phyloP scores from a whole-genome alignment of 2,113 vertebrate genomes.

The Mus spicilegus region DNA sequence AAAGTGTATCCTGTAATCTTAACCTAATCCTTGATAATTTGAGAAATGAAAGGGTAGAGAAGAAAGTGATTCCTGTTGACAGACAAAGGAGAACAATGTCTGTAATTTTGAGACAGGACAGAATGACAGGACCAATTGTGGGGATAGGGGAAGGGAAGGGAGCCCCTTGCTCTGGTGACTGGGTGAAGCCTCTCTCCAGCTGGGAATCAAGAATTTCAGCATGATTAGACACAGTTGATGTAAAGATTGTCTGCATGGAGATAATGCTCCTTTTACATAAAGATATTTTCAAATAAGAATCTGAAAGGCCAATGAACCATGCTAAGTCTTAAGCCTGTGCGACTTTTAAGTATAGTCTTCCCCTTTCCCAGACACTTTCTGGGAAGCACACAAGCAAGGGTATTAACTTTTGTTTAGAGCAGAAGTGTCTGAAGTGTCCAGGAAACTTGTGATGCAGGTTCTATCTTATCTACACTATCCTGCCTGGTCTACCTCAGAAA shows the following conservation, averaged over 20 bases:
- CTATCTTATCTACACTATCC: background rate
- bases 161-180: background rate
- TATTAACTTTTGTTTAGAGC: background rate
- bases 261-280: background rate
- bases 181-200: background rate
- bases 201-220: background rate
- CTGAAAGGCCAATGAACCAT: background rate
- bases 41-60: constrained; percentile 59
- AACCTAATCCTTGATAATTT: constrained; percentile 81
- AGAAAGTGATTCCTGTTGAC: constrained; percentile 75
- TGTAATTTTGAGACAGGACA: background rate
- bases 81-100: constrained; percentile 63
- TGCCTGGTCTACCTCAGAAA: background rate
- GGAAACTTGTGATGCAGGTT: background rate
- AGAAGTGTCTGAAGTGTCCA: background rate
- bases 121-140: background rate
- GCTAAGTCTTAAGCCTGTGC: background rate
- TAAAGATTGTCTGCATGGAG: background rate
- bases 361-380: background rate
- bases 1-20: constrained; percentile 74
- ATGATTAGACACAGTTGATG: background rate
- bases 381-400: background rate
- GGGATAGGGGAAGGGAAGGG: background rate
- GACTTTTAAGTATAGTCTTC: background rate
- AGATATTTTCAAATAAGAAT: background rate